Conservation (phyloP, 2,888 invertebrate genomes). For the Metacarcinus magister region DNA sequence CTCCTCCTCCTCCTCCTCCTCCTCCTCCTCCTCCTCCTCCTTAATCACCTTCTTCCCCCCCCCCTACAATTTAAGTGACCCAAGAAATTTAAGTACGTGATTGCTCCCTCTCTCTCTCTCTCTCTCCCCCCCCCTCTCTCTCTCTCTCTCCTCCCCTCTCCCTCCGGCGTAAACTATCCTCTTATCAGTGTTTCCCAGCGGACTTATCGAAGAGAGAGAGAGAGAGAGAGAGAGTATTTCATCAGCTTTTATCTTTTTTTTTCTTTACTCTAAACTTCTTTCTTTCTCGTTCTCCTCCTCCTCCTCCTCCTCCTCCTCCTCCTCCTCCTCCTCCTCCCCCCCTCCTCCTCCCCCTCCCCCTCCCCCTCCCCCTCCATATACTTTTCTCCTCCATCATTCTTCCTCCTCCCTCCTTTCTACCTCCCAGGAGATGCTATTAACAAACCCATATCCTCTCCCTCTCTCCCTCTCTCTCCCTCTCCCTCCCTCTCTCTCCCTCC, state of each 20-base stretch:
- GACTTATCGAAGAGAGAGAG: constrained; percentile 26
- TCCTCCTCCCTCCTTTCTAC: not conserved
- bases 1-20: constrained; percentile 28
- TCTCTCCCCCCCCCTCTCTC: not conserved
- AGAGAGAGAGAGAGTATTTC: not conserved
- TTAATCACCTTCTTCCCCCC: not conserved
- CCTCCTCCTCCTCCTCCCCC: no score
- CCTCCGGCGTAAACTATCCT: constrained; percentile 26
- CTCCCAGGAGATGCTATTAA: not conserved
- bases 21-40: not conserved
- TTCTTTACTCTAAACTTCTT: not conserved
- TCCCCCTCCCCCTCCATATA: not conserved
- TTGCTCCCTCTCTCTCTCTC: not conserved
- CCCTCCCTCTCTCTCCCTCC: not conserved
- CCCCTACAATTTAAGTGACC: not conserved
- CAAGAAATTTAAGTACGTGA: not conserved
- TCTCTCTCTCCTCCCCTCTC: not conserved
- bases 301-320: no score
- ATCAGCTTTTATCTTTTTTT: not conserved
- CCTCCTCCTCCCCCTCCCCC: not conserved
- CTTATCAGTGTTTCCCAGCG: constrained; percentile 26
- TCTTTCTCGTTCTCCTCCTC: no score
- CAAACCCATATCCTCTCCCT: constrained; percentile 29
- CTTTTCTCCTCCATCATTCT: not conserved
- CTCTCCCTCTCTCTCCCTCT: not conserved